A percentile compares a stretch with the other conserved stretches of the same genome.
These are phyloP conservation scores for Helogale parvula DNA, from an alignment of 2,113 vertebrate genomes.

Conservation along the genomic window DNA sequence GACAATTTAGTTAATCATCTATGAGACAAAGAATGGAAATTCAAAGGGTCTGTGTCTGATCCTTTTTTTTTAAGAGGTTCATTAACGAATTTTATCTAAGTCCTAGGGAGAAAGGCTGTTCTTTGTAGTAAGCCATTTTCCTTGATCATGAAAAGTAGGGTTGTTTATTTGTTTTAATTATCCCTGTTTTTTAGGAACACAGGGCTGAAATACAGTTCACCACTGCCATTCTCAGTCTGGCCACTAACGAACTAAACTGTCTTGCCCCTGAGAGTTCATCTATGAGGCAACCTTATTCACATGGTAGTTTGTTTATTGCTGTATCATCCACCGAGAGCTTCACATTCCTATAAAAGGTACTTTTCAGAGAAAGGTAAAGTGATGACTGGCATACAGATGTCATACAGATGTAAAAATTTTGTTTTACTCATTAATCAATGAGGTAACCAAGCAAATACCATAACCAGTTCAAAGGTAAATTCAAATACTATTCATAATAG, in stretches of 20 bases:
- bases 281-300: not conserved
- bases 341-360: not conserved
- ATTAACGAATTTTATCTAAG: not conserved
- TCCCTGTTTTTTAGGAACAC: not conserved
- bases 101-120: not conserved
- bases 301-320: not conserved
- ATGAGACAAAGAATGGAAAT: not conserved
- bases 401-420: slow-evolving; percentile 1
- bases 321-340: not conserved
- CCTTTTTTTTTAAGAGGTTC: not conserved
- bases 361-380: slow-evolving; percentile 9
- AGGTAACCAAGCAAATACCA: not conserved
- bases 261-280: not conserved
- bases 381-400: not conserved
- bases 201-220: not conserved
- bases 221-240: not conserved
- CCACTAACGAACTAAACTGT: not conserved
- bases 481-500: not conserved
- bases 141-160: not conserved
- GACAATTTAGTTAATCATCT: not conserved
- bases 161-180: not conserved
- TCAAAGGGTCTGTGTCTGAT: not conserved
- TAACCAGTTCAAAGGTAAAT: not conserved
- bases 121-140: not conserved
- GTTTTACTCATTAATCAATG: not conserved